Conservation (phyloP, 2,888 invertebrate species). For the Trichopoda pennipes region DNA sequence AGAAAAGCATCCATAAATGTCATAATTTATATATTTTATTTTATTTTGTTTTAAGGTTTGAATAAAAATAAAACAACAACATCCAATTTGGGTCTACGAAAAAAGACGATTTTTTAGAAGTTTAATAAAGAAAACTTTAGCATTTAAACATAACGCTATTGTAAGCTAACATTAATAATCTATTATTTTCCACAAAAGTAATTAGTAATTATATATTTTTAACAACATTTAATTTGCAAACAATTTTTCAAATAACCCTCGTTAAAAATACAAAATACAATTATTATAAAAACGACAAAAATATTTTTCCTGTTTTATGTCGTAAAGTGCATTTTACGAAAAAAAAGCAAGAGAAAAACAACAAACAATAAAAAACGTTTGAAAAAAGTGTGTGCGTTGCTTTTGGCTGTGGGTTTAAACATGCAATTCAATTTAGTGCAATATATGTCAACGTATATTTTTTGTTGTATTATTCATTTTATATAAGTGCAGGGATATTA, state of each 20-base stretch:
- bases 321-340: conserved; percentile 17
- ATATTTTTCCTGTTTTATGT: conserved; percentile 1
- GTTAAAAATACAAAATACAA: background rate
- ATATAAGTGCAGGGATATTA: background rate
- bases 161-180: too few relatives aligned
- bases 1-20: conserved; percentile 40
- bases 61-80: too few relatives aligned
- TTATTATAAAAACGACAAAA: conserved; percentile 13
- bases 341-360: conserved; percentile 3
- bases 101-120: too few relatives aligned
- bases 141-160: background rate
- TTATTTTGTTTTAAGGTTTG: background rate
- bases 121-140: background rate
- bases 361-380: background rate
- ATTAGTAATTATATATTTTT: too few relatives aligned
- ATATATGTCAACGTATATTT: background rate
- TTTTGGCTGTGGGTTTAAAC: conserved; percentile 14
- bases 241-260: background rate
- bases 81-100: too few relatives aligned
- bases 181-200: too few relatives aligned
- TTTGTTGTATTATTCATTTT: background rate
- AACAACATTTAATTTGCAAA: background rate
- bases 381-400: conserved; percentile 5
- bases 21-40: conserved; percentile 22
- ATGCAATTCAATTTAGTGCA: conserved; percentile 32